phyloP scores from a whole-genome alignment of 1,140 invertebrate species.

The Maniola jurtina region DNA sequence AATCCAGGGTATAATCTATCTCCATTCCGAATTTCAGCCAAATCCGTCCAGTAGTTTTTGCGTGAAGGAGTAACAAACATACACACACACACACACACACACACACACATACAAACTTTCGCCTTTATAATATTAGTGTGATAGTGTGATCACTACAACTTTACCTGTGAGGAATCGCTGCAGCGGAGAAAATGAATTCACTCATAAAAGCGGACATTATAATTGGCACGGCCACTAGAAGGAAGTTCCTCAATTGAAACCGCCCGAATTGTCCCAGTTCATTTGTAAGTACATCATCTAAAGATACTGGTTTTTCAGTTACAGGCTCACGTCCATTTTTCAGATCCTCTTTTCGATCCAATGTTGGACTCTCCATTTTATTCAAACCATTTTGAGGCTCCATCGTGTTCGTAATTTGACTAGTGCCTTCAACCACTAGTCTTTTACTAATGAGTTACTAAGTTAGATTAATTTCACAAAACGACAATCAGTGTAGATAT shows the following conservation, averaged over 20 bases:
- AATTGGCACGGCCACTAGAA: slow-evolving; percentile 49
- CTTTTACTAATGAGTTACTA: not conserved
- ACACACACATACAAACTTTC: too few relatives aligned
- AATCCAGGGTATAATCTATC: too few relatives aligned
- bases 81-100: too few relatives aligned
- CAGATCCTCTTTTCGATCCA: not conserved
- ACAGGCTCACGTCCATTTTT: not conserved
- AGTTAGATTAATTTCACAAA: not conserved
- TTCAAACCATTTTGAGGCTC: not conserved
- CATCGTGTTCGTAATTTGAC: not conserved
- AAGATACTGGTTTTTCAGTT: slow-evolving; percentile 33
- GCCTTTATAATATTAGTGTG: too few relatives aligned
- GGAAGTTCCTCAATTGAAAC: slow-evolving; percentile 46
- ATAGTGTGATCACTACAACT: too few relatives aligned
- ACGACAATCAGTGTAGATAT: not conserved
- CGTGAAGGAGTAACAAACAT: too few relatives aligned
- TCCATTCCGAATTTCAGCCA: too few relatives aligned
- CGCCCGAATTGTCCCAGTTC: slow-evolving; percentile 53
- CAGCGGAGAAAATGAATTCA: slow-evolving; percentile 61
- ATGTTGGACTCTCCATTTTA: not conserved
- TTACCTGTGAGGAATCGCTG: slow-evolving; percentile 56
- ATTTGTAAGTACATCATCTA: slow-evolving; percentile 49
- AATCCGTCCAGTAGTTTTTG: too few relatives aligned
- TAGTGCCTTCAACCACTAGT: not conserved
- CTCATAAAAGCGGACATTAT: slow-evolving; percentile 57